Evolutionary conservation across 2,113 vertebrate genomes (phyloP).

Genomic region (Neogobius melanostomus): DNA sequence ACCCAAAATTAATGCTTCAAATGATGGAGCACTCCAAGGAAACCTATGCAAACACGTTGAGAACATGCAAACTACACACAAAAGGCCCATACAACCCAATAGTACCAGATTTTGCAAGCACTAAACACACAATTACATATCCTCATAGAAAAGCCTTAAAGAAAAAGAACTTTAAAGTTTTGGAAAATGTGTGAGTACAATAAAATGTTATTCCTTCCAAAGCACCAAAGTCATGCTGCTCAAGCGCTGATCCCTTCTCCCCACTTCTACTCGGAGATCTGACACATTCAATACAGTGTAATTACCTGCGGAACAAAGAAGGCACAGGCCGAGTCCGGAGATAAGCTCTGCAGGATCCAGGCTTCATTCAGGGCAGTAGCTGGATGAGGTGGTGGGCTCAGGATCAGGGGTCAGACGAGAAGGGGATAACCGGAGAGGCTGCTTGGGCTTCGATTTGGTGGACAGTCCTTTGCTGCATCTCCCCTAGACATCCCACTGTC

Average conservation of each 20-base stretch:
- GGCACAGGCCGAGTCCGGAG: conserved; percentile 48
- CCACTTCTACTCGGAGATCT: conserved; percentile 27
- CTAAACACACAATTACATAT: no score
- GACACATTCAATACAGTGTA: conserved; percentile 37
- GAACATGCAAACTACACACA: no score
- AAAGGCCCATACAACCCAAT: no score
- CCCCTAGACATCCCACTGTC: conserved; percentile 9
- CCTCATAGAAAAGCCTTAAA: no score
- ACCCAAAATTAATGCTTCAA: no score
- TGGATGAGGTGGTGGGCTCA: conserved; percentile 24
- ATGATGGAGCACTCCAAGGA: no score
- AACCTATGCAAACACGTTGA: no score
- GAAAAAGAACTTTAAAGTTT: not conserved
- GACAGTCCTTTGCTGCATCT: conserved; percentile 25
- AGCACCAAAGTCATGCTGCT: conserved; percentile 1
- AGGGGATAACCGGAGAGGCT: conserved; percentile 45
- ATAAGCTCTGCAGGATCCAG: conserved; percentile 57
- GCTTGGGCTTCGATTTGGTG: conserved; percentile 39
- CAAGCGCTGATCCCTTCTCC: conserved; percentile 19
- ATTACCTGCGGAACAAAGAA: conserved; percentile 59
- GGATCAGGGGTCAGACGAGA: conserved; percentile 52
- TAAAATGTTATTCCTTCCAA: conserved; percentile 12
- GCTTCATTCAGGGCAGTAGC: conserved; percentile 57
- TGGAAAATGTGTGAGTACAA: no score
- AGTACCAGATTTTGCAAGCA: no score